Percentiles rank a stretch among this genome's conserved stretches.
Evolutionary conservation across 2,888 invertebrate genomes (phyloP).

Genomic region (Cerceris ruficornis): DNA sequence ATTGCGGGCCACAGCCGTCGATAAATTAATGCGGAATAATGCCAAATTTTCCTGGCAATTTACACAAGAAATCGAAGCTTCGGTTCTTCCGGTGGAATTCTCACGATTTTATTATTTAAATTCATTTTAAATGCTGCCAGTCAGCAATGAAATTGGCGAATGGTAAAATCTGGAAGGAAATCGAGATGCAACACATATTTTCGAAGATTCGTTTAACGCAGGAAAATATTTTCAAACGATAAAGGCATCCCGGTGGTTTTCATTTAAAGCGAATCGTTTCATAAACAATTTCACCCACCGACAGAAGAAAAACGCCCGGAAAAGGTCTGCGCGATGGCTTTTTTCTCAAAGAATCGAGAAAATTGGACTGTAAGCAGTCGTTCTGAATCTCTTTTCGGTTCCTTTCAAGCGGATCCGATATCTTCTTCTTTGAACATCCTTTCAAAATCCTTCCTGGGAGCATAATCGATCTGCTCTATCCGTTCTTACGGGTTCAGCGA

Average conservation of each 20-base stretch:
- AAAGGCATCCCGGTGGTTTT: neutral
- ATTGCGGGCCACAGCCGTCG: no score
- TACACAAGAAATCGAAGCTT: no score
- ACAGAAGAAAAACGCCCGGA: neutral
- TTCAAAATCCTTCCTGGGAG: constrained; percentile 34
- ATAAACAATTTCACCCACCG: constrained; percentile 13
- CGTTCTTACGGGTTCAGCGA: neutral
- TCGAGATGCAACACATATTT: no score
- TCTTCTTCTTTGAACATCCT: constrained; percentile 35
- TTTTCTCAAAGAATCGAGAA: constrained; percentile 32
- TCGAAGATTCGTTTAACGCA: no score
- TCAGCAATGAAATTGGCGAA: no score
- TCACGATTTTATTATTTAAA: no score
- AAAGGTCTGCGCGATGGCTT: constrained; percentile 8
- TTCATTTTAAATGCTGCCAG: no score
- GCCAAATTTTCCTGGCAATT: no score
- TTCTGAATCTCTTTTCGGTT: constrained; percentile 28
- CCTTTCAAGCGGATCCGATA: constrained; percentile 39
- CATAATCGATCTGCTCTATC: constrained; percentile 39
- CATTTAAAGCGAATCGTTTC: neutral
- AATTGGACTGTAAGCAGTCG: constrained; percentile 39
- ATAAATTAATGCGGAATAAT: no score
- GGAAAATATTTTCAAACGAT: no score
- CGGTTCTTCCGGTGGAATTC: no score
- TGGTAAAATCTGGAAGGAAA: no score